Evolutionary conservation across 2,888 invertebrate genomes (phyloP).

Genomic region (Nemoura dubitans): DNA sequence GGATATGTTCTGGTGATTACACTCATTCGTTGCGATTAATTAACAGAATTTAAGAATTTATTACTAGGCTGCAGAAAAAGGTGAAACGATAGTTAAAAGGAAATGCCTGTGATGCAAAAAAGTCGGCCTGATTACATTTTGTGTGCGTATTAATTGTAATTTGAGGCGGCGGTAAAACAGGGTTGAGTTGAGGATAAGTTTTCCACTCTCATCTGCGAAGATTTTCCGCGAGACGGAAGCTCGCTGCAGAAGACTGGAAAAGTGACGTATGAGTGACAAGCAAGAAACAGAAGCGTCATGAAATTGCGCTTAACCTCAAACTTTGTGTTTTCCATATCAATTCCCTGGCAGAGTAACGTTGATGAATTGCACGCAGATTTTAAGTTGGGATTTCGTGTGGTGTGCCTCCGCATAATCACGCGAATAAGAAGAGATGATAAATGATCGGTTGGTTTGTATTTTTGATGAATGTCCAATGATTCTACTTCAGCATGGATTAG

Average conservation of each 20-base stretch:
- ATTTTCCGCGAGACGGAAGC: neutral
- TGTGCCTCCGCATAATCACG: neutral
- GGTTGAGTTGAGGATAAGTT: neutral
- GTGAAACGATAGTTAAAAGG: neutral
- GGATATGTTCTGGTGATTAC: neutral
- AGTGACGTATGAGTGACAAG: neutral
- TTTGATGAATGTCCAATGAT: neutral
- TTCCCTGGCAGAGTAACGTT: neutral
- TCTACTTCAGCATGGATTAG: neutral
- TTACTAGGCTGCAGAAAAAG: neutral
- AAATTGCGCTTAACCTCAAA: conserved; percentile 4
- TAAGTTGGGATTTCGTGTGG: neutral
- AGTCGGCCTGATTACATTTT: neutral
- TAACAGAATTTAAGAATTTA: neutral
- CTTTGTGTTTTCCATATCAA: neutral
- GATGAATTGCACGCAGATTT: neutral
- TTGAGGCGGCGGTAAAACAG: neutral
- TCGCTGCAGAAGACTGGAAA: neutral
- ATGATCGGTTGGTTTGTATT: neutral
- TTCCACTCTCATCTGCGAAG: neutral
- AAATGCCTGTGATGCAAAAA: neutral
- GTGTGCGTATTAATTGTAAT: neutral
- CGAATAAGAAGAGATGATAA: neutral
- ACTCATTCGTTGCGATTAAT: neutral
- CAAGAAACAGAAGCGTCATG: conserved; percentile 12